Base-by-base conservation (phyloP, 2,113 vertebrate genomes). In the Porphyrio hochstetteri region DNA sequence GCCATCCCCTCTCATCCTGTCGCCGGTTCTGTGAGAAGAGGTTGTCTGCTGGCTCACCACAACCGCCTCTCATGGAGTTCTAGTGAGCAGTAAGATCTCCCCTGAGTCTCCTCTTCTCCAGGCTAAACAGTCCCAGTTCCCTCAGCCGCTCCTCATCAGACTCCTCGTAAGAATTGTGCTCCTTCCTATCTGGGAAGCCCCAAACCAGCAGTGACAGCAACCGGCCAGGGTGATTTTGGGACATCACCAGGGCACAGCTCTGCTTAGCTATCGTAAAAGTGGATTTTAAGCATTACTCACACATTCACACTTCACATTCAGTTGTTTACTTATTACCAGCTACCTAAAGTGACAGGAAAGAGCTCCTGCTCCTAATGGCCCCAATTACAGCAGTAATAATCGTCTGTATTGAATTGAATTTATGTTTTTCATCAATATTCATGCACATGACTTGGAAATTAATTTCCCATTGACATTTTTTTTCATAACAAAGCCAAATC, bases 321-420 rank as follows among this genome's bases (percentile, higher is more conserved):
- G 7, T n/a, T 82, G 36, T 89, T 88, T 85, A 57, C 59, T 88
- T 86, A 35, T 9, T n/a, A 44, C 16, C 60, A 85, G 79, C n/a
- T 50, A 86, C 40, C 28, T 61, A 16, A 90, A 84, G 84, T 35
- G 55, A 88, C 52, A 52, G 72, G 46, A 40, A 57, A 53, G 33
- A 68, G 79, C 61, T 88, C 60, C 75, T 52, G 68, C 50, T 90
- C 79, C 52, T 92, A 90, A 92, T 80, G 88, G 82, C 60, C 60
- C 88, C 46, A 90, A 83, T 95, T 96, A 94, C 60, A 78, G 50
- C 46, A 38, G 50, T 48, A 93, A 87, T 92, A 89, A 94, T 93
- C 1, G 0, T 31, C 57, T 46, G 40, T 72, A 76, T 88, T 77
- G 93, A 88, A 86, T 4, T 60, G 46, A 83, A 84, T 67, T 82